Evolutionary conservation across 2,113 vertebrate species (phyloP).

Genomic region (Clinocottus analis): DNA sequence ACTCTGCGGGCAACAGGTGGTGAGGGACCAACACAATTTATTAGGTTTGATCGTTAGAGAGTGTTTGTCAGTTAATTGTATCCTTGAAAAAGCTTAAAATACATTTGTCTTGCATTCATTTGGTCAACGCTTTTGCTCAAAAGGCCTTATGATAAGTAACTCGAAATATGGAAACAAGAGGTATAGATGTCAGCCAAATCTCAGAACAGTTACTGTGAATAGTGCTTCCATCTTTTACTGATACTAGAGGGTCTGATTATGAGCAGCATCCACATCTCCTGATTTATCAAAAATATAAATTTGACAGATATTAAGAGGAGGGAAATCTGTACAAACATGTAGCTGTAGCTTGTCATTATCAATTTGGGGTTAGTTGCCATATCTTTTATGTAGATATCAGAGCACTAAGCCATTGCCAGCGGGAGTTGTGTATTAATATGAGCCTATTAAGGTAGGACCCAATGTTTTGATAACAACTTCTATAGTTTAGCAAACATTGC

Average conservation of each 20-base stretch:
- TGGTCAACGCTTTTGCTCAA: neutral
- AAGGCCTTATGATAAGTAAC: no score
- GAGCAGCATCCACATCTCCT: neutral
- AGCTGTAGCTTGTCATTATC: no score
- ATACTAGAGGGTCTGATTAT: neutral
- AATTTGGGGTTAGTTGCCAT: no score
- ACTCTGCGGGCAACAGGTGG: neutral
- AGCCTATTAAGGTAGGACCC: no score
- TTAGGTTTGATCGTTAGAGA: neutral
- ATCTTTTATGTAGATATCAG: no score
- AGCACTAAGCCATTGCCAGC: no score
- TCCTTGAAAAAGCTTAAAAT: no score
- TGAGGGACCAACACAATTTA: neutral
- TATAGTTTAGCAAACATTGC: no score
- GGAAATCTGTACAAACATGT: no score
- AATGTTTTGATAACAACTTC: no score
- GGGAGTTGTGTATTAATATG: no score
- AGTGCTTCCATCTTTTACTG: neutral
- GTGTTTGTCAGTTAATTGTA: neutral
- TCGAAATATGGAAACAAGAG: neutral
- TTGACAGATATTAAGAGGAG: neutral
- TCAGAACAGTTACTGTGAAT: neutral
- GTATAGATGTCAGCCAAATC: neutral
- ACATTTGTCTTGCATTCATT: neutral
- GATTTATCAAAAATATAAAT: neutral